Evolutionary conservation across 2,113 vertebrate genomes (phyloP), one percentile per base, ranked within the genome.

Genomic region (Atherinomorus stipes): DNA sequence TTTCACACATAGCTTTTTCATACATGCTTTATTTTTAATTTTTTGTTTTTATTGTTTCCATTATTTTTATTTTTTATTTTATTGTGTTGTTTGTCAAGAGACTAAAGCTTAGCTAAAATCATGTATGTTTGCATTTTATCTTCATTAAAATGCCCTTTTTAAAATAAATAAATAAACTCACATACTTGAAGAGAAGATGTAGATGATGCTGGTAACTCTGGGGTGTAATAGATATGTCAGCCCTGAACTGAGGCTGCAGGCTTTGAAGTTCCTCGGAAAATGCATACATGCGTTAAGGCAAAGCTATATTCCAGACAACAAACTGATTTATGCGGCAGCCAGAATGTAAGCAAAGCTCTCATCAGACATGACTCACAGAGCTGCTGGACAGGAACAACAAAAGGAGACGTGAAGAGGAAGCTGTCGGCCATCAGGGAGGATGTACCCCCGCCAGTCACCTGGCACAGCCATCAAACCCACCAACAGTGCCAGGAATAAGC

Each of bases 401-500:
- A 42, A 63, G 51, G 44, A 79, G 74, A 86, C 63, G 28, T 26
- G 12, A 72, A 63, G 58, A 76, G 85, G 83, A 85, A 77, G 60
- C 40, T 65, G 86, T 74, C 59, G 0, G 47, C 72, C 19, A 23
- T 75, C 70, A 59, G 64, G 86, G 82, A 83, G 89, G 87, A 87
- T 83, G 87, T 78, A 56, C 73, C 47, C 58, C 88, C 54, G 38
- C 38, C 81, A 63, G 68, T 83, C 84, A 80, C 81, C 76, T 87
- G 88, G 83, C 81, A 71, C 51, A 4, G 60, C 67, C 82, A 75
- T 89, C 79, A 88, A 72, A 85, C 26, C 22, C 3, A 7, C 56
- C 45, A 31, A 11, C 71, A 56, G 31, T 81, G 66, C 78, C 83
- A 82, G 80, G 78, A 87, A 88, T 25, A 51, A 67, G 70, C 3